phyloP scores from a whole-genome alignment of 2,888 invertebrate genomes.

The Phortica okadai region DNA sequence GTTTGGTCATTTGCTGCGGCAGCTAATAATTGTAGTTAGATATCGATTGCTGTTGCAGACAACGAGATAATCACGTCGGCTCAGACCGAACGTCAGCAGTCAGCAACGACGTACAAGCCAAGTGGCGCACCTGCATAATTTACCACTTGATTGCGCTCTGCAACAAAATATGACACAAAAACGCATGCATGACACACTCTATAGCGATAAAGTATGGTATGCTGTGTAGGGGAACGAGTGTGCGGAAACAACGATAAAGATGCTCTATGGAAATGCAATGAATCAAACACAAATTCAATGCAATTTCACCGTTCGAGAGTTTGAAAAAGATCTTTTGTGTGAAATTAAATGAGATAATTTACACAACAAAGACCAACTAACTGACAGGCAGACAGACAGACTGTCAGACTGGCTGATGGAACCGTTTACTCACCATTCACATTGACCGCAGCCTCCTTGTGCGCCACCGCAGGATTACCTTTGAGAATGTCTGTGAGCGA shows the following conservation, averaged over 20 bases:
- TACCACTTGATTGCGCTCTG: not conserved
- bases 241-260: not conserved
- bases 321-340: not conserved
- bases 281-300: constrained; percentile 3
- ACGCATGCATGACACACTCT: not conserved
- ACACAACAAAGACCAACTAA: not conserved
- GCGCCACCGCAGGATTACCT: constrained; percentile 81
- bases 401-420: not conserved
- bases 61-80: not conserved
- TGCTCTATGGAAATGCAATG: not conserved
- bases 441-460: constrained; percentile 77
- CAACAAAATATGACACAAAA: too few species aligned
- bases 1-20: not conserved
- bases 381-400: constrained; percentile 10
- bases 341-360: not conserved
- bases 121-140: constrained; percentile 22
- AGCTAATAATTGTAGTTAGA: not conserved
- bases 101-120: not conserved
- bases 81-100: not conserved
- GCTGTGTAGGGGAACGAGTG: not conserved
- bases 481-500: constrained; percentile 91
- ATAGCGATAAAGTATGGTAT: not conserved
- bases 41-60: too few species aligned
- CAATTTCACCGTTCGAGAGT: not conserved
- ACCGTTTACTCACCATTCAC: constrained; percentile 73